These are phyloP conservation scores for Chrysaora quinquecirrha DNA, from an alignment of 30 jellyfish, hydroid and myxozoan species.

Conservation along the genomic window DNA sequence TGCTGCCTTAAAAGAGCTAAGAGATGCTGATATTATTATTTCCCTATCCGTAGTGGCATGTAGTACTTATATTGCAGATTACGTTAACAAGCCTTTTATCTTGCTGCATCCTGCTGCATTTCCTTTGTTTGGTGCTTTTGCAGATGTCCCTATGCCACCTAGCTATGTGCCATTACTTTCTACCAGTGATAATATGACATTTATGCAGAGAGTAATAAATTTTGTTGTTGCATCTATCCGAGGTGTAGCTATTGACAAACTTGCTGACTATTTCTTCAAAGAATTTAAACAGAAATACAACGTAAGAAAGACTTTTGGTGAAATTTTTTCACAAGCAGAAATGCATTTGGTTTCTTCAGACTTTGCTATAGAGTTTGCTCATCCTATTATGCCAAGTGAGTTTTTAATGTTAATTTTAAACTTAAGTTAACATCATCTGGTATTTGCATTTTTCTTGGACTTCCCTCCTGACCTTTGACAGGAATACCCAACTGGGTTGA, in stretches of 20 bases:
- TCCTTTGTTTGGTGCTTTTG: constrained; percentile 11
- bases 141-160: constrained; percentile 48
- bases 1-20: neutral
- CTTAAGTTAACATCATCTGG: too few relatives aligned
- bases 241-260: neutral
- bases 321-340: constrained; percentile 26
- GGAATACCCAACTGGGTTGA: too few relatives aligned
- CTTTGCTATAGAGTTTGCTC: constrained; percentile 44
- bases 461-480: too few relatives aligned
- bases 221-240: neutral
- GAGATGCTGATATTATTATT: constrained; percentile 37
- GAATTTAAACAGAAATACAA: constrained; percentile 3
- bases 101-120: constrained; percentile 21
- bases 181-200: constrained; percentile 44
- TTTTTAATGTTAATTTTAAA: too few relatives aligned
- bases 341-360: constrained; percentile 37
- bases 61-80: constrained; percentile 27
- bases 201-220: constrained; percentile 33
- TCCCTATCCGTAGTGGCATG: constrained; percentile 9
- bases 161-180: constrained; percentile 50
- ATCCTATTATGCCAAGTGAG: constrained; percentile 71
- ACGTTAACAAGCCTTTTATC: constrained; percentile 34
- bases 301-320: neutral
- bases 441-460: too few relatives aligned
- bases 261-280: neutral